Evolutionary conservation across 2,113 vertebrate genomes (phyloP).

Genomic region (Axis porcinus): DNA sequence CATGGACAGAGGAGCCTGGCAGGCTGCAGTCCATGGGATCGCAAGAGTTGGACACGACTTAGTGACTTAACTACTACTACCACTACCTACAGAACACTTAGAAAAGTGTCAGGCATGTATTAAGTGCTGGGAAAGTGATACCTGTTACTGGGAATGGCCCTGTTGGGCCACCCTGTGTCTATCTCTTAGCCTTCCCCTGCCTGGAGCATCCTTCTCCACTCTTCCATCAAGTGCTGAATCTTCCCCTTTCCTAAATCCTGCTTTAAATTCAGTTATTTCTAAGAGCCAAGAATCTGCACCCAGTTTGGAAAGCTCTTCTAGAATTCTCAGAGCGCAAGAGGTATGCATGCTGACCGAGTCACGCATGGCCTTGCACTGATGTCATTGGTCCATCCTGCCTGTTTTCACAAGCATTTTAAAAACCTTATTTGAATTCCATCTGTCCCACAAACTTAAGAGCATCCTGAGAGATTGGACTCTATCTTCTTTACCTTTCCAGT

Average conservation of each 20-base stretch:
- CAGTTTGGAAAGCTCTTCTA: not conserved
- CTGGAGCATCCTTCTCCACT: not conserved
- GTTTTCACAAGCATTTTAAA: not conserved
- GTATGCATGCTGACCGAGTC: accelerated
- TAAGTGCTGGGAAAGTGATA: not conserved
- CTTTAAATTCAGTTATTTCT: not conserved
- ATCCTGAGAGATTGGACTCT: not conserved
- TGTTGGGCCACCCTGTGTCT: not conserved
- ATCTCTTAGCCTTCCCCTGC: not conserved
- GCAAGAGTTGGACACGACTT: not conserved
- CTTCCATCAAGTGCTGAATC: not conserved
- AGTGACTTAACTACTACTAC: not conserved
- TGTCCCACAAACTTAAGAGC: not conserved
- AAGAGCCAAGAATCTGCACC: not conserved
- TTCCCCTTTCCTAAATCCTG: not conserved
- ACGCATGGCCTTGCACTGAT: accelerated
- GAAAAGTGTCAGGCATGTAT: too few species aligned
- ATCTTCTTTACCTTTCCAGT: not conserved
- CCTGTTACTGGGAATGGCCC: not conserved
- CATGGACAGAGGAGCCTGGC: not conserved
- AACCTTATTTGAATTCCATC: not conserved
- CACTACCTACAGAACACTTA: not conserved
- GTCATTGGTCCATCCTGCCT: not conserved
- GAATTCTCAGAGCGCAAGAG: not conserved
- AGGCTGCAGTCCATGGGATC: not conserved